Evolutionary conservation across 2,113 vertebrate species (phyloP).

Genomic region (Mungos mungo): DNA sequence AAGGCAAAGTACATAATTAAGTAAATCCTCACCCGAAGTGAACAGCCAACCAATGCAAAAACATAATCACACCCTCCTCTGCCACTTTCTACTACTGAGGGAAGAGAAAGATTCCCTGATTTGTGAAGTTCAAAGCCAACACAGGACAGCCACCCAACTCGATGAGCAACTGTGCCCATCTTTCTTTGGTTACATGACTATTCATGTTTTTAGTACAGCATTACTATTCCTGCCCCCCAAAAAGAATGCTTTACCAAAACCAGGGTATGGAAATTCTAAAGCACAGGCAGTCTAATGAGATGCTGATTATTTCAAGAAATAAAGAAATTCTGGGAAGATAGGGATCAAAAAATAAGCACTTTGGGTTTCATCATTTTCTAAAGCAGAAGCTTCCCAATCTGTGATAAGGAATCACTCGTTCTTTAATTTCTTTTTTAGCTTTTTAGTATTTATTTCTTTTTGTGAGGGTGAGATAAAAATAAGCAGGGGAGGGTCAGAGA

Average conservation of each 20-base stretch:
- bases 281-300: neutral
- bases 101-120: neutral
- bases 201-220: neutral
- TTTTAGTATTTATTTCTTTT: no score
- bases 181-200: neutral
- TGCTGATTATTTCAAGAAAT: neutral
- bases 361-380: no score
- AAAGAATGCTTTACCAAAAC: neutral
- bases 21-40: neutral
- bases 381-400: neutral
- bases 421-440: neutral
- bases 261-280: neutral
- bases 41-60: slow-evolving; percentile 5
- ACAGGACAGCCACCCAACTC: no score
- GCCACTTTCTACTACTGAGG: neutral
- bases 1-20: neutral
- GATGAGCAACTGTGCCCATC: neutral
- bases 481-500: no score
- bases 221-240: neutral
- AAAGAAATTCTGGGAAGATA: neutral
- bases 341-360: neutral
- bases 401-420: neutral
- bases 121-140: neutral
- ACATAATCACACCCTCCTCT: neutral
- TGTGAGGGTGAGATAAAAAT: no score